Percentiles rank a stretch among this genome's conserved stretches.
Evolutionary conservation across 2,797 vertebrate genomes (phyloP).

Genomic region (Erethizon dorsatum): DNA sequence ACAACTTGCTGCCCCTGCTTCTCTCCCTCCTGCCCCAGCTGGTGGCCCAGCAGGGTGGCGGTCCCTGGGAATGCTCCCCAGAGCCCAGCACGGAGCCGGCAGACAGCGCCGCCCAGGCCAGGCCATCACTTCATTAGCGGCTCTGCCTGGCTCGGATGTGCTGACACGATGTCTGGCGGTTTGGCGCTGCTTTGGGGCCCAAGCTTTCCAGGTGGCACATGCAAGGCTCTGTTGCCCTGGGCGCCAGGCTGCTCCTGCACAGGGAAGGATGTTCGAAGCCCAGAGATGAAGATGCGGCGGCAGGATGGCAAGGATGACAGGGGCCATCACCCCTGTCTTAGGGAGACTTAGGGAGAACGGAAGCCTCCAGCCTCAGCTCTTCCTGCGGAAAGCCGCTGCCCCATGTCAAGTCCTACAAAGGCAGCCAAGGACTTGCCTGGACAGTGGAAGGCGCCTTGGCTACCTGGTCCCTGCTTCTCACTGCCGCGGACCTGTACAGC

Average conservation of each 20-base stretch:
- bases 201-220: neutral
- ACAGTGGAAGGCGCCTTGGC: rapidly evolving
- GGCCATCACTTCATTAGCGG: neutral
- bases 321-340: neutral
- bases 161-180: neutral
- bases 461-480: neutral
- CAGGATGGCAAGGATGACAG: neutral
- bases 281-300: neutral
- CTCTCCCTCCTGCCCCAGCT: slow-evolving; percentile 45
- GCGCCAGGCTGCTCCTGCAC: neutral
- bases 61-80: slow-evolving; percentile 16
- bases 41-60: neutral
- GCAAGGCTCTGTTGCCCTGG: rapidly evolving
- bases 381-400: neutral
- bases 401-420: neutral
- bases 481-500: neutral
- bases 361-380: neutral
- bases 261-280: neutral
- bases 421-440: neutral
- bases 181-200: rapidly evolving
- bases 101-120: slow-evolving; percentile 48
- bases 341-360: neutral
- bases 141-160: neutral
- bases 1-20: slow-evolving; percentile 73
- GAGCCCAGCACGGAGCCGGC: neutral